phyloP scores from a whole-genome alignment of 23 tunicate genomes.

The Styela clava region DNA sequence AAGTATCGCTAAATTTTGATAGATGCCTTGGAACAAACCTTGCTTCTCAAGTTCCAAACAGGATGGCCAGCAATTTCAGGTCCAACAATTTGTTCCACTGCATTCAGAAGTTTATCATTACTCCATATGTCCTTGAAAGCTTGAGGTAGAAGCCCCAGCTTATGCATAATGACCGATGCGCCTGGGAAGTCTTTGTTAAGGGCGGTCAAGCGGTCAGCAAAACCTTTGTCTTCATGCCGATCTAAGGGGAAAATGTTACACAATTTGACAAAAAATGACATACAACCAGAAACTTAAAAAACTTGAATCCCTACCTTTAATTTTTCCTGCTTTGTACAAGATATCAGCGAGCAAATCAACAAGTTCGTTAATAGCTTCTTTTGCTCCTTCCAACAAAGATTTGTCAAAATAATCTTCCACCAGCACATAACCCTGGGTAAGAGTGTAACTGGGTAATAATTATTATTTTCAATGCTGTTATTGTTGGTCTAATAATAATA shows the following conservation, averaged over 20 bases:
- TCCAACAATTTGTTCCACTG: conserved; percentile 85
- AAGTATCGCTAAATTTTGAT: no score
- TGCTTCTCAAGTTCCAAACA: conserved; percentile 88
- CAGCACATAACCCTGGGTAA: conserved; percentile 62
- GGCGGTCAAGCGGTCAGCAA: conserved; percentile 57
- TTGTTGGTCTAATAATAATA: no score
- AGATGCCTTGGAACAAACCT: no score
- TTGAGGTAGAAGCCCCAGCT: conserved; percentile 64
- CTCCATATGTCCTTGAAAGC: conserved; percentile 68
- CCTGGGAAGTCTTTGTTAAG: conserved; percentile 81
- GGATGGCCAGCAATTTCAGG: conserved; percentile 98
- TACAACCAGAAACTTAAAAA: background rate
- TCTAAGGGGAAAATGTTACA: conserved; percentile 46
- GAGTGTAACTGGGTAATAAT: background rate
- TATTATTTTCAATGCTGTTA: no score
- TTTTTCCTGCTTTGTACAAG: conserved; percentile 73
- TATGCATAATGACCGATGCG: conserved; percentile 69
- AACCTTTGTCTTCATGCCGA: conserved; percentile 78
- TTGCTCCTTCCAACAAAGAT: conserved; percentile 43
- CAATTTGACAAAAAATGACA: background rate
- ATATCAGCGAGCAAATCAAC: conserved; percentile 61
- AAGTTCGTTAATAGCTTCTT: conserved; percentile 49
- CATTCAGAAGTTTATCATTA: conserved; percentile 72
- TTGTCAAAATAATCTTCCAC: conserved; percentile 61
- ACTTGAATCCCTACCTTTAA: conserved; percentile 67